Evolutionary conservation across 1,140 invertebrate genomes (phyloP).

Genomic region (Bilobella aurantiaca): DNA sequence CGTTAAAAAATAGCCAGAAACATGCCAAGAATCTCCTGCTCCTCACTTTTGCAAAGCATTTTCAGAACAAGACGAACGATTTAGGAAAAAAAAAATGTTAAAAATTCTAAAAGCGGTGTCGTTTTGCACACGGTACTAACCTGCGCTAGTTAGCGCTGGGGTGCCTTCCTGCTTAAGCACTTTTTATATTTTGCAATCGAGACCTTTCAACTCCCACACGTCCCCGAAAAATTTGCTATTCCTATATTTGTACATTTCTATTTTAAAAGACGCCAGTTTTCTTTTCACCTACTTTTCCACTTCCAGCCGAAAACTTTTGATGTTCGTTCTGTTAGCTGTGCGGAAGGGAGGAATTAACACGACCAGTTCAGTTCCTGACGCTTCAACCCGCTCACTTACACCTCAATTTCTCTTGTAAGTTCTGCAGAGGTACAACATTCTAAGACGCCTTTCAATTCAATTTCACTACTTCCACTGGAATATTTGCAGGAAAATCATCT

Average conservation of each 20-base stretch:
- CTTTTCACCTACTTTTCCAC: not conserved
- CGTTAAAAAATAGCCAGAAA: too few species aligned
- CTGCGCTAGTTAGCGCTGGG: not conserved
- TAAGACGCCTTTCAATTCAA: too few species aligned
- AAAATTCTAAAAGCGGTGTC: not conserved
- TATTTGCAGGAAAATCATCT: too few species aligned
- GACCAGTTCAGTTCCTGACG: not conserved
- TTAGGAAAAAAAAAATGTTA: not conserved
- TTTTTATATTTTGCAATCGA: not conserved
- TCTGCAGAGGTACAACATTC: too few species aligned
- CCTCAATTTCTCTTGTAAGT: too few species aligned
- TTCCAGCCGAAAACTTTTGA: not conserved
- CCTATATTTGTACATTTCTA: not conserved
- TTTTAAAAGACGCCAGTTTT: not conserved
- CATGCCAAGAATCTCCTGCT: too few species aligned
- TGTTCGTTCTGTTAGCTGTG: not conserved
- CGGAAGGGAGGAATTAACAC: not conserved
- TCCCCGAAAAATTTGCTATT: not conserved
- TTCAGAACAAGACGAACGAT: too few species aligned
- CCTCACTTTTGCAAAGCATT: too few species aligned
- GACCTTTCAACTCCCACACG: not conserved
- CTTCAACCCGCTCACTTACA: too few species aligned
- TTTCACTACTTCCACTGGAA: too few species aligned
- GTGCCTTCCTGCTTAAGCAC: not conserved
- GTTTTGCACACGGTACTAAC: not conserved